Evolutionary conservation across 2,113 vertebrate species (phyloP).

Genomic region (Anhinga anhinga): DNA sequence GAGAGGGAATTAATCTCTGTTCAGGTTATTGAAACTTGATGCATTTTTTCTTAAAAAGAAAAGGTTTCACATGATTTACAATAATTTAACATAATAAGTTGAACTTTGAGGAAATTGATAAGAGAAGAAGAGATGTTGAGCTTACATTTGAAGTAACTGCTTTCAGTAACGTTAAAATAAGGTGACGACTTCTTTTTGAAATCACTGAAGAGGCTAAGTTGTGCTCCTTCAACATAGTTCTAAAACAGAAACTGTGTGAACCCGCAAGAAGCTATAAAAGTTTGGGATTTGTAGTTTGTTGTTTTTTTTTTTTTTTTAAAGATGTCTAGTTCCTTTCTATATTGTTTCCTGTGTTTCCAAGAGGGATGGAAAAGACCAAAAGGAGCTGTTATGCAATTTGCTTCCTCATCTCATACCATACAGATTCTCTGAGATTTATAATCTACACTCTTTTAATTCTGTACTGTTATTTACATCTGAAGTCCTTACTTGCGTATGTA

Average conservation of each 20-base stretch:
- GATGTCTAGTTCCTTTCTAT: not conserved
- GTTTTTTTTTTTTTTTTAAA: not conserved
- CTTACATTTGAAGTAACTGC: not conserved
- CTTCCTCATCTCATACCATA: not conserved
- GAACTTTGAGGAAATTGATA: not conserved
- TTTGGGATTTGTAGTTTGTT: too few species aligned
- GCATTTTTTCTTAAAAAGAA: not conserved
- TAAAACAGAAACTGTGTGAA: not conserved
- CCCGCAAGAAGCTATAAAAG: too few species aligned
- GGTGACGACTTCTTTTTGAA: not conserved
- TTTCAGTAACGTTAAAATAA: not conserved
- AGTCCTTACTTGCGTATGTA: too few species aligned
- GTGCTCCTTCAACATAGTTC: not conserved
- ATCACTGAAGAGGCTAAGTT: not conserved
- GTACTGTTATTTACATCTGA: not conserved
- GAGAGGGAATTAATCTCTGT: not conserved
- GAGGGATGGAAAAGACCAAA: not conserved
- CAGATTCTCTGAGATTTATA: not conserved
- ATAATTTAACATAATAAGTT: not conserved
- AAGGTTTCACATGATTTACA: not conserved
- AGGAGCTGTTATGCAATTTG: not conserved
- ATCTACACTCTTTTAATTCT: not conserved
- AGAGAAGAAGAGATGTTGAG: not conserved
- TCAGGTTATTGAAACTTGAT: conserved; percentile 5
- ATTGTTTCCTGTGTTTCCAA: not conserved